Conservation (phyloP, 2,113 vertebrate species). For the Cynoglossus semilaevis region DNA sequence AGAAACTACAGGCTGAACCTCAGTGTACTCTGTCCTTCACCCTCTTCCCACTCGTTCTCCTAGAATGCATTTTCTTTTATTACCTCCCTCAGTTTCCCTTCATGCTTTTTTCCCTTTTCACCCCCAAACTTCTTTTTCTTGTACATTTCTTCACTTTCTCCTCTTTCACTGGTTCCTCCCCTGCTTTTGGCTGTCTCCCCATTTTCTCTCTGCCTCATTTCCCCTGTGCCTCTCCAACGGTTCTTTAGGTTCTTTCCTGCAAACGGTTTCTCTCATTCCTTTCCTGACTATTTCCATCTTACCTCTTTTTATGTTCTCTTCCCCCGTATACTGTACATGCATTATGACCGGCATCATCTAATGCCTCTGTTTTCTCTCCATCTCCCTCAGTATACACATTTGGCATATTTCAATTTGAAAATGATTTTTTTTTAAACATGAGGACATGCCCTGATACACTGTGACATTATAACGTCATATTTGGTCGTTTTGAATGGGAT, state of each 20-base stretch:
- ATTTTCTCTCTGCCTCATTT: constrained; percentile 73
- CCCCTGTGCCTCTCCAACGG: constrained; percentile 67
- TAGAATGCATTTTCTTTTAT: constrained; percentile 64
- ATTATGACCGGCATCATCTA: background rate
- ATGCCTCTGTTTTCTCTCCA: background rate
- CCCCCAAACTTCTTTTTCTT: constrained; percentile 42
- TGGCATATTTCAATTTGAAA: background rate
- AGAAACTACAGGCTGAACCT: constrained; percentile 63
- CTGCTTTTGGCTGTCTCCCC: constrained; percentile 65
- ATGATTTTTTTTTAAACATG: too few relatives aligned
- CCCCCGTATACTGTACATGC: constrained; percentile 18
- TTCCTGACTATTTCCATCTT: constrained; percentile 36
- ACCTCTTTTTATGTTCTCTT: constrained; percentile 17
- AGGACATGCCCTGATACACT: too few relatives aligned
- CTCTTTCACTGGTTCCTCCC: constrained; percentile 58
- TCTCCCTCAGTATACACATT: background rate
- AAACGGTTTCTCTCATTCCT: constrained; percentile 50
- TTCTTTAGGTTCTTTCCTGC: constrained; percentile 74
- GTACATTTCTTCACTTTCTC: constrained; percentile 55
- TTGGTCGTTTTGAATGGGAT: too few relatives aligned
- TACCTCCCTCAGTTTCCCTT: constrained; percentile 56
- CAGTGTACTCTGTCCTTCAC: constrained; percentile 52
- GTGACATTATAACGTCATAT: too few relatives aligned
- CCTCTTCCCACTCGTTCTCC: constrained; percentile 25
- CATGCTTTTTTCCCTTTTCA: constrained; percentile 55